phyloP scores from a whole-genome alignment of 1,140 invertebrate species.

The Drosophila watanabei region DNA sequence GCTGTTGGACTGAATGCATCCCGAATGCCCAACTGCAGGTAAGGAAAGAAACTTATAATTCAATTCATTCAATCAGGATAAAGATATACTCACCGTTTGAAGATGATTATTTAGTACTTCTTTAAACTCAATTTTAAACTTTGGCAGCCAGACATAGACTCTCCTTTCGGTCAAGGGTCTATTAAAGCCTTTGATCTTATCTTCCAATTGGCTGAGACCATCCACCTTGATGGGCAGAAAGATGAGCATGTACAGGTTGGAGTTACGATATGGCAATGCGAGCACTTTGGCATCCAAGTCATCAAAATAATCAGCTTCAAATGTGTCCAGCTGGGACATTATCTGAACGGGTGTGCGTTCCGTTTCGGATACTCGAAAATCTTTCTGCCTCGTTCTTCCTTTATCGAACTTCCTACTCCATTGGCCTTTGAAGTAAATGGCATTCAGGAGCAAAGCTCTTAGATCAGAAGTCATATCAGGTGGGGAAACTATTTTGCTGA shows the following conservation, averaged over 20 bases:
- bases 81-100: not conserved
- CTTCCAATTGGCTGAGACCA: not conserved
- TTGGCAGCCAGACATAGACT: not conserved
- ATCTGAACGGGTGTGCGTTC: not conserved
- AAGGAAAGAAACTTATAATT: not conserved
- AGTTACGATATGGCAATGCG: not conserved
- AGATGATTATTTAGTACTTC: not conserved
- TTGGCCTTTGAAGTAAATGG: slow-evolving; percentile 1
- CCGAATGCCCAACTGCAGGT: not conserved
- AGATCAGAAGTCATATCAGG: too few relatives aligned
- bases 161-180: accelerated
- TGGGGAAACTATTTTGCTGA: not conserved
- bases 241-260: not conserved
- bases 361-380: accelerated
- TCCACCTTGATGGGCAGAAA: not conserved
- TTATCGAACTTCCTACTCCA: not conserved
- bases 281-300: not conserved
- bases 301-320: not conserved
- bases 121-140: not conserved
- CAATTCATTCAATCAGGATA: too few relatives aligned
- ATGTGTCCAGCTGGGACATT: not conserved
- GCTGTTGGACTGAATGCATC: not conserved
- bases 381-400: not conserved
- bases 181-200: not conserved
- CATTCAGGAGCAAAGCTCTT: not conserved